phyloP scores from a whole-genome alignment of 1,140 invertebrate genomes.

The Pseudomyrmex flavicornis region DNA sequence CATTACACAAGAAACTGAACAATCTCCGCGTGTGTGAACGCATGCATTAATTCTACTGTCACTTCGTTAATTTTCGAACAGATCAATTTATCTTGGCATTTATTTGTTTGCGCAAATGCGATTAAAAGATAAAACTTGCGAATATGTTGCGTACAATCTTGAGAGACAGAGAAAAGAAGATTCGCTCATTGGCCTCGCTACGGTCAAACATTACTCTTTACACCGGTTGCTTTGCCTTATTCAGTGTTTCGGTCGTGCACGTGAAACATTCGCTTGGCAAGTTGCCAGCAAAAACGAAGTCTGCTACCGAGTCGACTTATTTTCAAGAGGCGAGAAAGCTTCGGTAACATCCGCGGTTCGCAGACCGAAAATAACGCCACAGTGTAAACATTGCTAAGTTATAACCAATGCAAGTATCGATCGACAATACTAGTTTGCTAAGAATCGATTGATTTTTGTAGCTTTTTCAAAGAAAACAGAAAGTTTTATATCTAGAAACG shows the following conservation, averaged over 20 bases:
- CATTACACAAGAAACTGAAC: neutral
- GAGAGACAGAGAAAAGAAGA: neutral
- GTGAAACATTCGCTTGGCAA: slow-evolving; percentile 49
- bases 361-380: slow-evolving; percentile 68
- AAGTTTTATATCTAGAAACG: neutral
- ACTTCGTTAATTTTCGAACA: too few relatives aligned
- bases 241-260: slow-evolving; percentile 31
- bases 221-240: slow-evolving; percentile 45
- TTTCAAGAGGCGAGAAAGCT: slow-evolving; percentile 57
- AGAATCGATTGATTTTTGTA: neutral
- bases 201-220: neutral
- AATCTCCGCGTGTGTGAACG: too few relatives aligned
- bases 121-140: too few relatives aligned
- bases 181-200: neutral
- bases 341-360: slow-evolving; percentile 60
- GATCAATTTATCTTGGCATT: too few relatives aligned
- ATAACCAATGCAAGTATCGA: slow-evolving; percentile 69
- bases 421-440: neutral
- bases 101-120: too few relatives aligned
- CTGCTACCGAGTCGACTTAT: slow-evolving; percentile 64
- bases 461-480: neutral
- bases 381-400: slow-evolving; percentile 68
- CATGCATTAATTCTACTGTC: neutral
- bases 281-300: slow-evolving; percentile 59
- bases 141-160: neutral